phyloP scores from a whole-genome alignment of 2,888 invertebrate species.

The Allacma fusca region DNA sequence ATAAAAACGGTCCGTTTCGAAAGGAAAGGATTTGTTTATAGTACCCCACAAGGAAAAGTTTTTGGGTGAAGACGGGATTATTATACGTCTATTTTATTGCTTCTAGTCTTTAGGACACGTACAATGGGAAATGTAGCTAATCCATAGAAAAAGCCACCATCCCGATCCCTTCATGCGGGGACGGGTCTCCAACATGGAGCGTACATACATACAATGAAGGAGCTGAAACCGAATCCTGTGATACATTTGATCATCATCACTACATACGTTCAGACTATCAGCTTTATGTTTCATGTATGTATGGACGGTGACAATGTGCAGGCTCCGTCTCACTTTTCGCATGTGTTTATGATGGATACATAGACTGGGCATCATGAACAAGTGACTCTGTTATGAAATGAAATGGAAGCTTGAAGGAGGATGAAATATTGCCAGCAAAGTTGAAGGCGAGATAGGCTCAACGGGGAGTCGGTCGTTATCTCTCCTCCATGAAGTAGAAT shows the following conservation, averaged over 20 bases:
- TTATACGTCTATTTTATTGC: background rate
- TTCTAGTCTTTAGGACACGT: background rate
- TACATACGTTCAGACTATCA: background rate
- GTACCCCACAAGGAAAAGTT: background rate
- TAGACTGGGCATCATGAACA: background rate
- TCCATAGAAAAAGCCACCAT: too few species aligned
- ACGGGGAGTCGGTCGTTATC: slow-evolving; percentile 58
- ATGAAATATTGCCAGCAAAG: slow-evolving; percentile 56
- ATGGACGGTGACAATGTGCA: background rate
- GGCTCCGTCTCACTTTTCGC: background rate
- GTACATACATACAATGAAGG: background rate
- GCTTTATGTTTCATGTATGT: background rate
- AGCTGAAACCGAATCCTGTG: too few species aligned
- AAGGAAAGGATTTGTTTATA: slow-evolving; percentile 4
- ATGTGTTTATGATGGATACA: slow-evolving; percentile 10
- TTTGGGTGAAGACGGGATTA: background rate
- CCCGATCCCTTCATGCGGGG: background rate
- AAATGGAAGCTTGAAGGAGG: slow-evolving; percentile 37
- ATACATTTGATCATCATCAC: too few species aligned
- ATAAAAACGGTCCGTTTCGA: background rate
- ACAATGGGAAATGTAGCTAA: too few species aligned
- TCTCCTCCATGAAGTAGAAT: slow-evolving; percentile 51
- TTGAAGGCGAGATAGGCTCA: slow-evolving; percentile 55
- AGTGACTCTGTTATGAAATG: background rate
- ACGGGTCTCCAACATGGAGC: background rate